Conservation (phyloP, 1,140 invertebrate genomes). For the Lepidurus packardi region DNA sequence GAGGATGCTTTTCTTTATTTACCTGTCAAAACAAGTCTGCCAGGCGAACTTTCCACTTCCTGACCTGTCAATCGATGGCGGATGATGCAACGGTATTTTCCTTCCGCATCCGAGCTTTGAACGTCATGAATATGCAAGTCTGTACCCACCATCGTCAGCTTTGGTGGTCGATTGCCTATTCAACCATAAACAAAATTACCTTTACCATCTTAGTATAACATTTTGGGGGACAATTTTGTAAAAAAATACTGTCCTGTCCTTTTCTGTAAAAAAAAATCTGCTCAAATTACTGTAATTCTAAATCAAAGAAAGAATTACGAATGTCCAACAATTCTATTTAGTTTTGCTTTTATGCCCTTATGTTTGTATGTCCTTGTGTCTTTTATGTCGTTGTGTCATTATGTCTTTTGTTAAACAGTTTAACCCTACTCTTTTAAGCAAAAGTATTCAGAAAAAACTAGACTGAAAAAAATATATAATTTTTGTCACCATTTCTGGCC, state of each 20-base stretch:
- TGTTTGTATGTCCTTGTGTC: too few species aligned
- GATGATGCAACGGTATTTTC: constrained; percentile 25
- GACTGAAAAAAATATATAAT: too few species aligned
- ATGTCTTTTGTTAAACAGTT: too few species aligned
- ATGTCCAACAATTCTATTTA: too few species aligned
- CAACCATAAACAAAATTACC: neutral
- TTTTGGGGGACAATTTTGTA: neutral
- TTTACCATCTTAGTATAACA: neutral
- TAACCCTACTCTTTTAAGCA: too few species aligned
- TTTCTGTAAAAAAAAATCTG: neutral
- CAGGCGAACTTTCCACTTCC: neutral
- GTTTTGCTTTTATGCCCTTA: too few species aligned
- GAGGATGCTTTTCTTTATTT: neutral
- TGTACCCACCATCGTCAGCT: neutral
- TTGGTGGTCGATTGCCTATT: constrained; percentile 8
- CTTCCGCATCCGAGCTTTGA: neutral
- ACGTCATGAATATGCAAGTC: constrained; percentile 28
- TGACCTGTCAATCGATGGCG: constrained; percentile 27
- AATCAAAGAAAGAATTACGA: too few species aligned
- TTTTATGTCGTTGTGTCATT: too few species aligned
- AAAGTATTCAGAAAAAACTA: too few species aligned
- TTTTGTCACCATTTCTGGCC: too few species aligned
- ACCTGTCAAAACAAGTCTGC: constrained; percentile 18
- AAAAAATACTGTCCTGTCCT: neutral
- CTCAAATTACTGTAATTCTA: too few species aligned